Evolutionary conservation across 2,888 invertebrate genomes (phyloP), one percentile per base, ranked within the genome.

Genomic region (Sclerodermus sp.): DNA sequence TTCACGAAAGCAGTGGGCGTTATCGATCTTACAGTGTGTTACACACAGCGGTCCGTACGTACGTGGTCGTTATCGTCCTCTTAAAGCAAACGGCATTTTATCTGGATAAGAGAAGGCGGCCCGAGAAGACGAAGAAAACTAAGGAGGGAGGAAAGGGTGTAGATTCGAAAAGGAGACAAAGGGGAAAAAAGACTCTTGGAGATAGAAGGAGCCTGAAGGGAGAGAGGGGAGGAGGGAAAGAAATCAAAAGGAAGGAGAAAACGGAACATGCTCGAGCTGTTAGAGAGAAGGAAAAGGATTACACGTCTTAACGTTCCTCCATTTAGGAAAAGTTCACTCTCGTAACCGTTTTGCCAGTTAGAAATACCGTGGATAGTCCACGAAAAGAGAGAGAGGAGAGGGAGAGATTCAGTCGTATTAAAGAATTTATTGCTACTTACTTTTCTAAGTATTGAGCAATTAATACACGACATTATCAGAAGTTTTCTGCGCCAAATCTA

Each of bases 1-100:
- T 58, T 58, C 57, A 49, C 56, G 51, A 64, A 63, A 56, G 55
- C 52, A 37, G 45, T 45, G 41, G 42, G 45, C 54, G 53, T 53
- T 64, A 67, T 67, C 58, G 65, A 65, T 60, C 55, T 51, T 17
- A 18, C 34, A n/a, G 29, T 32, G 43, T 41, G 51, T 53, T 50
- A 51, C 52, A 23, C 36, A 45, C 52, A 41, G 34, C 34, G 15
- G 42, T 31, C 40, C 34, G 32, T 39, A 43, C 45, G 31, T 55
- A 53, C 45, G 52, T 43, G 49, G 41, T 60, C 43, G 55, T 60
- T 61, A 61, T 58, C 60, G 49, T 45, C 45, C 58, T 53, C 49
- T 49, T 51, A 51, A 41, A 51, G 47, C 57, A 42, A 51, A 45
- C 52, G 45, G 38, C 53, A 36, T 46, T 58, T 62, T 58, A 61